These are phyloP conservation scores for Cryptoblepharus egeriae DNA, from an alignment of 2,797 vertebrate species.

Conservation along the genomic window DNA sequence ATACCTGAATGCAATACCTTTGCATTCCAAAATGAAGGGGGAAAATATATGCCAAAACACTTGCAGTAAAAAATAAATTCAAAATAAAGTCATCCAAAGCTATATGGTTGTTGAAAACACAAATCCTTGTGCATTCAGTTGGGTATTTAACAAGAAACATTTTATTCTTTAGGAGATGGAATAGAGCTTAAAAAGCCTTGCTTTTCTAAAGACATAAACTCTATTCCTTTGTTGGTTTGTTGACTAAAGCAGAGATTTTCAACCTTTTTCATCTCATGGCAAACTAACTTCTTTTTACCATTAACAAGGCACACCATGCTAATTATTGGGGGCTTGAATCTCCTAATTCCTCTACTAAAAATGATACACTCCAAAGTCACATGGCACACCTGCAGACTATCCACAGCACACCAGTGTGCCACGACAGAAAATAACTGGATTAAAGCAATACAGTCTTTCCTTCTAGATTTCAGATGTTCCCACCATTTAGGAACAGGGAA, in stretches of 20 bases:
- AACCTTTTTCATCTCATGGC: too few relatives aligned
- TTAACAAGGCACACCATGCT: too few relatives aligned
- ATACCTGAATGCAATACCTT: not conserved
- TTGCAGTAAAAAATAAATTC: not conserved
- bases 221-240: not conserved
- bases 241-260: too few relatives aligned
- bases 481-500: too few relatives aligned
- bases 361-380: too few relatives aligned
- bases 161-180: not conserved
- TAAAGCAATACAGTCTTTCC: not conserved
- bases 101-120: not conserved
- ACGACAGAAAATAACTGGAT: too few relatives aligned
- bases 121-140: not conserved
- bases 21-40: not conserved
- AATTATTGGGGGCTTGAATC: too few relatives aligned
- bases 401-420: too few relatives aligned
- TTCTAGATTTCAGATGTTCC: not conserved
- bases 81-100: not conserved
- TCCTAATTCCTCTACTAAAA: too few relatives aligned
- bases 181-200: not conserved
- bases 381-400: too few relatives aligned
- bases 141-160: not conserved
- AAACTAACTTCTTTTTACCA: too few relatives aligned
- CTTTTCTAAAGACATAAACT: not conserved
- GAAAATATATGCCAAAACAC: not conserved